Evolutionary conservation across 1,140 invertebrate species (phyloP), one percentile per base, ranked within the genome.

Genomic region (Drosophila micromelanica): DNA sequence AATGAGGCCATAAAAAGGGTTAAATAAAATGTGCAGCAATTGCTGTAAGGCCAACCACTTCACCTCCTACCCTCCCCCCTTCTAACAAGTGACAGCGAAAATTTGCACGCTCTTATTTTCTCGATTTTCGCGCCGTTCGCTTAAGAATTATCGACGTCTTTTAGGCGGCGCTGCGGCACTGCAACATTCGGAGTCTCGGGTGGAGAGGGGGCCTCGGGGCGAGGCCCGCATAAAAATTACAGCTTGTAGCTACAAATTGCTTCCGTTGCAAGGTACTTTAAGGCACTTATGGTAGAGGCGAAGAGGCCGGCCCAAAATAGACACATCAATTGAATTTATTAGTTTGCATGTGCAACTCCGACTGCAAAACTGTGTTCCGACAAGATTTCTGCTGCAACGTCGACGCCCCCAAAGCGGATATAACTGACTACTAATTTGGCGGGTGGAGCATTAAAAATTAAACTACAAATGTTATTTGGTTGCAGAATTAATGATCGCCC

Each of bases 261-360:
- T 90, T 90, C 87, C 87, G 87, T 76, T 90, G 84, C 80, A 89
- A 89, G 75, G 82, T 79, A 81, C 81, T 90, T 84, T 60, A 69
- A 54, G 64, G 76, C 59, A 64, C 57, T 40, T 51, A 49, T 61
- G 73, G 38, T 48, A 30, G 40, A 11, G 8, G 9, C 7, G 51
- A 55, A 12, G 49, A 49, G 46, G 45, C 15, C 60, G 52, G 51
- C 75, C 69, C 51, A 90, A 90, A 90, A 90, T 90, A 90, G 87
- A 90, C 82, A 90, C 87, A 90, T 90, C 87, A 90, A 90, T 90
- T 67, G 90, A 90, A 90, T 90, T 90, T 90, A 90, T 90, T 87
- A 90, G 87, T 78, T 90, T 84, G 87, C 87, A 90, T 90, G 87
- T 90, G 77, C 87, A 89, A 90, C 74, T 85, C 73, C 81, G 90